These are phyloP conservation scores for Alca torda DNA, from an alignment of 2,797 vertebrate genomes.

Conservation along the genomic window DNA sequence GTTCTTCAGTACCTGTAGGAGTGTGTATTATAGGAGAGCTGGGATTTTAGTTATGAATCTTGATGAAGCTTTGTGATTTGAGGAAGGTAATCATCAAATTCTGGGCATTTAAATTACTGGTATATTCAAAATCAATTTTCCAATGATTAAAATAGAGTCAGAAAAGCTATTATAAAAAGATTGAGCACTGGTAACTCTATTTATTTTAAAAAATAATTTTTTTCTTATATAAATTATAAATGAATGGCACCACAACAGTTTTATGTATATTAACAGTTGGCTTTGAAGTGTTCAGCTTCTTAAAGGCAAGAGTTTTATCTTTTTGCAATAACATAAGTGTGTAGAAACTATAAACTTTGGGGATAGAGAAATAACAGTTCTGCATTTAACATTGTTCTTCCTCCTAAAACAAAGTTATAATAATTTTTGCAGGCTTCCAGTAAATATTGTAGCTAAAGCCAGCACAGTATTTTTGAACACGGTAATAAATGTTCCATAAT, in stretches of 20 bases:
- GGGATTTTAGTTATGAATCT: neutral
- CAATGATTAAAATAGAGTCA: neutral
- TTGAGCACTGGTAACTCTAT: neutral
- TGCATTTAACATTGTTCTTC: neutral
- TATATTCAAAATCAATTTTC: neutral
- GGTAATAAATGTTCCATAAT: constrained; percentile 38
- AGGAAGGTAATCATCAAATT: neutral
- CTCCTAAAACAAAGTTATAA: neutral
- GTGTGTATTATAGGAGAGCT: neutral
- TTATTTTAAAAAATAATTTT: neutral
- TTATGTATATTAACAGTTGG: neutral
- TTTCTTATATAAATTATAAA: neutral
- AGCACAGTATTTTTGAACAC: constrained; percentile 26
- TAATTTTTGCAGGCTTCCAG: constrained; percentile 35
- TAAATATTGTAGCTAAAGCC: constrained; percentile 33
- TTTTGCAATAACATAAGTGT: neutral
- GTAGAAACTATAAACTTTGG: neutral
- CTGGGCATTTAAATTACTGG: neutral
- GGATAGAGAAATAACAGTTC: neutral
- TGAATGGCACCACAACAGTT: neutral
- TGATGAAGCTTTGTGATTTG: neutral
- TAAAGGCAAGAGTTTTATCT: neutral
- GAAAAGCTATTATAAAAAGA: neutral
- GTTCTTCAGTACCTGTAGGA: neutral
- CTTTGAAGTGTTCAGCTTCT: neutral